phyloP scores from a whole-genome alignment of 2,113 vertebrate species.

The Rynchops niger region DNA sequence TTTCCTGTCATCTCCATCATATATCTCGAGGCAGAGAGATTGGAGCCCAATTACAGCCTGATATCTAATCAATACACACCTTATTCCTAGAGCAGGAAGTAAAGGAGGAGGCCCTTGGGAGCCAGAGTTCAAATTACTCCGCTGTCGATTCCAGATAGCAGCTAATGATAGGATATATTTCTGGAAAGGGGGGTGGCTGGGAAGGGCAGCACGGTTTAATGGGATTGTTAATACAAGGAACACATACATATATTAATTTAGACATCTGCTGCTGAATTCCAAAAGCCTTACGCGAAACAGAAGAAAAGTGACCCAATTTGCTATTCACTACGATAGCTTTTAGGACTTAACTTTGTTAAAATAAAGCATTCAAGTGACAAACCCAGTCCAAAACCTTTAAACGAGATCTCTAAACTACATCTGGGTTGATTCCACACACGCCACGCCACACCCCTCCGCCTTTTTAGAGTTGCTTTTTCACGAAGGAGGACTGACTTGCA shows the following conservation, averaged over 20 bases:
- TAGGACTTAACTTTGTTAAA: background rate
- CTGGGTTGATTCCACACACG: background rate
- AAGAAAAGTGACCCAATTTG: background rate
- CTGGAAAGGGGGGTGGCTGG: slow-evolving; percentile 57
- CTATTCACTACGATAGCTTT: background rate
- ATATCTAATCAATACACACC: slow-evolving; percentile 95
- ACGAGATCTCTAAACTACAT: background rate
- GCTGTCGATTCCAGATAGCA: slow-evolving; percentile 89
- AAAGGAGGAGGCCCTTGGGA: slow-evolving; percentile 93
- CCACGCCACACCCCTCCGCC: rapidly evolving
- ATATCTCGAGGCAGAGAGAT: slow-evolving; percentile 87
- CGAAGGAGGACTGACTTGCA: background rate
- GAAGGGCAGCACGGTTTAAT: slow-evolving; percentile 42
- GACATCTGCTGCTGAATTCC: slow-evolving; percentile 53
- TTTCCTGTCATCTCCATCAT: slow-evolving; percentile 93
- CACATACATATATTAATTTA: slow-evolving; percentile 58
- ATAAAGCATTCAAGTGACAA: background rate
- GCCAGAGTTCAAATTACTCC: slow-evolving; percentile 91
- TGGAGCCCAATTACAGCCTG: slow-evolving; percentile 92
- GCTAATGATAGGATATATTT: slow-evolving; percentile 89
- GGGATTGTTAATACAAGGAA: slow-evolving; percentile 69
- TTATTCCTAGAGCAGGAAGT: slow-evolving; percentile 95
- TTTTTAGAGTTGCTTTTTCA: background rate
- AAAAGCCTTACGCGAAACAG: background rate
- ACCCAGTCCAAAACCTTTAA: background rate